Base-by-base conservation (phyloP, 2,888 invertebrate genomes). In the Anthophora plumipes region DNA sequence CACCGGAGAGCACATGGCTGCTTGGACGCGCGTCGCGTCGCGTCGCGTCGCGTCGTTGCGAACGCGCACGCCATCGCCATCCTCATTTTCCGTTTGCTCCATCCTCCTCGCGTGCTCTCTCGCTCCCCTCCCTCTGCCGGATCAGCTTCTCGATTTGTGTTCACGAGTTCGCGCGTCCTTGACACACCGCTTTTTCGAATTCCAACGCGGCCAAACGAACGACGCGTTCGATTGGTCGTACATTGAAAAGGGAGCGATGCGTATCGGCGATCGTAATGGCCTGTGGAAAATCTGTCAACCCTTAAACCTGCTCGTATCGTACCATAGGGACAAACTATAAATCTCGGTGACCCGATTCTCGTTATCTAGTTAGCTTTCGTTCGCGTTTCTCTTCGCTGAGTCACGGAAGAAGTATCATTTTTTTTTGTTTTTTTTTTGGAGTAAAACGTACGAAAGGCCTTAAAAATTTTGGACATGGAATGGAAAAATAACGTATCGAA, bases 261-360 rank as follows among this genome's bases (percentile, higher is more conserved):
- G 50, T 37, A 63, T 76, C 77, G 20, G 39, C 37, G 66, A 54
- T 55, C 25, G 55, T 17, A 59, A 69, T 79, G 64, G 52, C 4
- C 8, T 0, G 59, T 59, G 79, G 66, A 70, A 60, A 79, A 79
- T 77, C 78, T 55, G 61, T 50, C 61, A 39, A 20, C 64, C 78
- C 78, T 69, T 63, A 59, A 54, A 37, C 37, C 50, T 54, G 9
- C 20, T 31, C 25, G 63, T 57, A 41, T 69, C 59, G 69, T 52
- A 43, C 4, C 31, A 31, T 4, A 31, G 43, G 1, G 20, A 48
- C 54, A 22, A 25, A 17, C 77, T 11, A 69, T 76, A 69, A 77
- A 78, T 69, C 63, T 52, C 14, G 25, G 7, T 54, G 7, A 22
- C 52, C 63, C 46, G 39, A n/a, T 50, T 22, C 31, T 59, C 61